Percentiles rank a stretch among this genome's conserved stretches.
Conservation (phyloP, 2,888 invertebrate genomes). For the Biston stratarius region DNA sequence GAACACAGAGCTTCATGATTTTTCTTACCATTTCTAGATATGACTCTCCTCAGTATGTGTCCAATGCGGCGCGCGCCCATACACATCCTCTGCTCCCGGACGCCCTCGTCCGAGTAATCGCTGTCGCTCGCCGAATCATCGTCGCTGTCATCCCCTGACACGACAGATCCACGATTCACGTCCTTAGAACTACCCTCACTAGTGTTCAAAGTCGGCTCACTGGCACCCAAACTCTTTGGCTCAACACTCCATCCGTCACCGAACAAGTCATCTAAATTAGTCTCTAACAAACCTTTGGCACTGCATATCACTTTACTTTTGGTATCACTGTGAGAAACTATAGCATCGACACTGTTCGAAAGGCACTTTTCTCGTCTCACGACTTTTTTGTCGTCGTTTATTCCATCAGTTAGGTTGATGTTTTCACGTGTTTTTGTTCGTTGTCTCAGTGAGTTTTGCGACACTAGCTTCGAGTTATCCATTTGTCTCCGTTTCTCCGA, state of each 20-base stretch:
- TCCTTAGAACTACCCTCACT: slow-evolving; percentile 59
- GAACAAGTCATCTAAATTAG: slow-evolving; percentile 82
- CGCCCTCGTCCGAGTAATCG: slow-evolving; percentile 76
- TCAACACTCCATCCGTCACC: slow-evolving; percentile 72
- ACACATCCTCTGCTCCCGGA: slow-evolving; percentile 77
- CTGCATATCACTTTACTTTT: slow-evolving; percentile 83
- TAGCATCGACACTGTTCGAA: slow-evolving; percentile 78
- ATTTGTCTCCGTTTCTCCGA: slow-evolving; percentile 56
- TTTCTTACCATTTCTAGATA: slow-evolving; percentile 81
- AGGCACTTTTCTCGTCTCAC: slow-evolving; percentile 71
- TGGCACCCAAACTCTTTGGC: slow-evolving; percentile 76
- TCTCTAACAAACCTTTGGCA: slow-evolving; percentile 86
- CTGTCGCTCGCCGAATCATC: slow-evolving; percentile 77
- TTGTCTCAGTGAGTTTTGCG: slow-evolving; percentile 71
- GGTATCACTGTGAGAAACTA: slow-evolving; percentile 70
- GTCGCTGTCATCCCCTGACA: slow-evolving; percentile 77
- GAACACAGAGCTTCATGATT: too few species aligned
- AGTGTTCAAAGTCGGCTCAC: slow-evolving; percentile 77
- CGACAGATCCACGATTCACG: slow-evolving; percentile 72
- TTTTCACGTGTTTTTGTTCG: slow-evolving; percentile 74
- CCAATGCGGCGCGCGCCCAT: slow-evolving; percentile 80
- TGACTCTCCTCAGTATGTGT: slow-evolving; percentile 76
- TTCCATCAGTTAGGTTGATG: slow-evolving; percentile 59
- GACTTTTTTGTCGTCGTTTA: slow-evolving; percentile 57
- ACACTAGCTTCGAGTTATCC: slow-evolving; percentile 59